Evolutionary conservation across 2,113 vertebrate genomes (phyloP).

Genomic region (Dolichallabes microphthalmus): DNA sequence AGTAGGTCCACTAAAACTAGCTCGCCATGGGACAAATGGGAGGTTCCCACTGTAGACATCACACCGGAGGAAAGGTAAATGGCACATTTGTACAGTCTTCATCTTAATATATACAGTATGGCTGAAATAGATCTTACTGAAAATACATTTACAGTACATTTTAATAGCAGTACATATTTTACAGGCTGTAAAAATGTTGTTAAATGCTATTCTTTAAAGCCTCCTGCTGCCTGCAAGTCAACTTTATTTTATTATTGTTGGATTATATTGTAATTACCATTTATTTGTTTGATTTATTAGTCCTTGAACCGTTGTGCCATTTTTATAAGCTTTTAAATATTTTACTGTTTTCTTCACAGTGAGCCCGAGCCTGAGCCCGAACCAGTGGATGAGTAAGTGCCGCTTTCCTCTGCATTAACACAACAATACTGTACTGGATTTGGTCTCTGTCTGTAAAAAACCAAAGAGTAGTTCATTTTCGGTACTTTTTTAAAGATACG

Average conservation of each 20-base stretch:
- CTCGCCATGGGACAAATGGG: conserved; percentile 71
- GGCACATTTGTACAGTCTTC: neutral
- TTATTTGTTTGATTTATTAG: neutral
- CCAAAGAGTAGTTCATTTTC: neutral
- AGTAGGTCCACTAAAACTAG: conserved; percentile 63
- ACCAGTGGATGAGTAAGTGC: conserved; percentile 13
- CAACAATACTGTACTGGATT: conserved; percentile 1
- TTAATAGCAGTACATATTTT: neutral
- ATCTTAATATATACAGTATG: neutral
- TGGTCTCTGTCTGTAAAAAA: neutral
- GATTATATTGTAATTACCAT: neutral
- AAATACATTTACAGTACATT: neutral
- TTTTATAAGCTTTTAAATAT: neutral
- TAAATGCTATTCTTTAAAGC: neutral
- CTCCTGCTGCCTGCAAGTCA: neutral
- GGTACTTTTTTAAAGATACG: neutral
- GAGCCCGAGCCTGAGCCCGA: neutral
- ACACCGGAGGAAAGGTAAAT: conserved; percentile 57
- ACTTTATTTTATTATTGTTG: too few relatives aligned
- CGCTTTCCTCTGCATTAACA: neutral
- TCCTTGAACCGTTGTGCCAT: neutral
- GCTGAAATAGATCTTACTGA: neutral
- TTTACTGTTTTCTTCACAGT: neutral
- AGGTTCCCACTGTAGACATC: conserved; percentile 61
- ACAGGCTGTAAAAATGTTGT: neutral